Evolutionary conservation across 2,888 invertebrate species (phyloP).

Genomic region (Diplazon laetatorius): DNA sequence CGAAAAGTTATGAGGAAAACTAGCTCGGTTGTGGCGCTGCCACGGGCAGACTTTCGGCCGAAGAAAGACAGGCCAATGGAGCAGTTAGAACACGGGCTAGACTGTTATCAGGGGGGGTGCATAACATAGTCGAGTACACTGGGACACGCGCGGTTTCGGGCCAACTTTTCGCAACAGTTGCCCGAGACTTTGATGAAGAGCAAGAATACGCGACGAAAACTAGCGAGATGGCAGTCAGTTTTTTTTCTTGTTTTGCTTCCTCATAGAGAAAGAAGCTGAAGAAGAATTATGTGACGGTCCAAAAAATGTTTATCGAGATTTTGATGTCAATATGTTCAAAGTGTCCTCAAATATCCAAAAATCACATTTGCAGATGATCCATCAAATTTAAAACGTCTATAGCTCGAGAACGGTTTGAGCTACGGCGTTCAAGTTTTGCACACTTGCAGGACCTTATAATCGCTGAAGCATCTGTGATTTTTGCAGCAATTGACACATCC

Average conservation of each 20-base stretch:
- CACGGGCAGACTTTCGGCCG: slow-evolving; percentile 27
- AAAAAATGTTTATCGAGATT: too few species aligned
- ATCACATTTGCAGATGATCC: too few species aligned
- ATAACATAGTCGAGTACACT: slow-evolving; percentile 35
- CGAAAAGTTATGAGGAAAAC: slow-evolving; percentile 37
- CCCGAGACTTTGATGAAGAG: slow-evolving; percentile 51
- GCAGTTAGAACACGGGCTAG: slow-evolving; percentile 15
- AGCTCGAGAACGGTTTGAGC: too few species aligned
- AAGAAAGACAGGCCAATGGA: background rate
- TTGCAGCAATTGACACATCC: too few species aligned
- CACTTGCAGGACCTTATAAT: too few species aligned
- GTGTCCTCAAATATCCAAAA: too few species aligned
- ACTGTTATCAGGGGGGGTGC: slow-evolving; percentile 23
- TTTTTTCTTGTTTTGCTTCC: slow-evolving; percentile 16
- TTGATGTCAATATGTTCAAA: too few species aligned
- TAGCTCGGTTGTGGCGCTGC: slow-evolving; percentile 17
- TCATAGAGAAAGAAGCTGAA: too few species aligned
- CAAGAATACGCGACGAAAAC: slow-evolving; percentile 33
- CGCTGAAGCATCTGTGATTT: too few species aligned
- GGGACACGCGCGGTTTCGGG: slow-evolving; percentile 31
- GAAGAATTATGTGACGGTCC: too few species aligned
- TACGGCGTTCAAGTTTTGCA: too few species aligned
- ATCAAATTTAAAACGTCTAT: too few species aligned
- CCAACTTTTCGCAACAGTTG: slow-evolving; percentile 44
- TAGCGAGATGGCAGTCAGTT: slow-evolving; percentile 45